Percentiles rank a stretch among this genome's conserved stretches.
Evolutionary conservation across 2,888 invertebrate genomes (phyloP).

Genomic region (Cerastoderma edule): DNA sequence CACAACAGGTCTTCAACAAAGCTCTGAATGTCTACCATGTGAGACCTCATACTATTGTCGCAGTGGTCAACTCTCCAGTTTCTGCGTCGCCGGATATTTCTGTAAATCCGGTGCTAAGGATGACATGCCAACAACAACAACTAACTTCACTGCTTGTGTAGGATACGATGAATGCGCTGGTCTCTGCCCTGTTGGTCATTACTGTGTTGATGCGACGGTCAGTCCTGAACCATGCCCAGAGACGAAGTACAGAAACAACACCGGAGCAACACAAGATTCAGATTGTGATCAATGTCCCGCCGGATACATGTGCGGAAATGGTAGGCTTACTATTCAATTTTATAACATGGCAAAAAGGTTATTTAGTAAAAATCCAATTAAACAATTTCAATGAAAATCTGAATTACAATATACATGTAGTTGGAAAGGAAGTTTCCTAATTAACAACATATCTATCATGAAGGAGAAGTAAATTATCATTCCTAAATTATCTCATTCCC

Average conservation of each 20-base stretch:
- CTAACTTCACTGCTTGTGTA: conserved; percentile 64
- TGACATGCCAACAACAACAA: conserved; percentile 69
- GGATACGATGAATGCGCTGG: conserved; percentile 78
- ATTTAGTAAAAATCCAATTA: too few relatives aligned
- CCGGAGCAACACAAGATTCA: conserved; percentile 71
- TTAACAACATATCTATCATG: too few relatives aligned
- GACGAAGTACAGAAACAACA: conserved; percentile 72
- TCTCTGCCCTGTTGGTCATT: conserved; percentile 79
- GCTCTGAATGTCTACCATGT: conserved; percentile 79
- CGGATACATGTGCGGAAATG: conserved; percentile 77
- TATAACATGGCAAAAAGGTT: too few relatives aligned
- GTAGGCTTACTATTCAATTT: conserved; percentile 66
- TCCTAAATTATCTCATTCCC: too few relatives aligned
- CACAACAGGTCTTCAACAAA: conserved; percentile 70
- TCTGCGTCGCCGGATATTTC: conserved; percentile 80
- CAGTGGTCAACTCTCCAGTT: conserved; percentile 75
- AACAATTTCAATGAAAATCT: too few relatives aligned
- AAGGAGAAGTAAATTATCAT: too few relatives aligned
- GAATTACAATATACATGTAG: too few relatives aligned
- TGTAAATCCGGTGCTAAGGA: conserved; percentile 79
- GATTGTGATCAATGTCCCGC: conserved; percentile 81
- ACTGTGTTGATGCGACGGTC: conserved; percentile 75
- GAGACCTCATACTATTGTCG: conserved; percentile 79
- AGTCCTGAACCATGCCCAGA: conserved; percentile 79
- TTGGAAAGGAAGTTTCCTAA: too few relatives aligned